These are phyloP conservation scores for Monomorium pharaonis DNA, from an alignment of 1,140 invertebrate genomes.

Conservation along the genomic window DNA sequence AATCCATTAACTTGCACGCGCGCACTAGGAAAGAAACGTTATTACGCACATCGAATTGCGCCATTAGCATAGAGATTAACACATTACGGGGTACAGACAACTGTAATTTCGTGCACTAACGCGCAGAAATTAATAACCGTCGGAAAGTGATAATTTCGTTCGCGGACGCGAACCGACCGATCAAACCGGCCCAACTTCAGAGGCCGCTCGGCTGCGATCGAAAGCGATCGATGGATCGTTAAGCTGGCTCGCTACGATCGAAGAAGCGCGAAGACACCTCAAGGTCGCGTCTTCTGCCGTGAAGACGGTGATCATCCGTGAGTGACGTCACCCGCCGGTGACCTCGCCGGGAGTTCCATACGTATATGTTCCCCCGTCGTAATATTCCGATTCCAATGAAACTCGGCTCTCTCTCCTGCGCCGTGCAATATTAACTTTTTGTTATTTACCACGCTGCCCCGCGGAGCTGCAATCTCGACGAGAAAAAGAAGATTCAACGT, in stretches of 20 bases:
- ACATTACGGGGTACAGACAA: constrained; percentile 38
- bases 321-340: constrained; percentile 64
- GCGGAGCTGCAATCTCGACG: not conserved
- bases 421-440: constrained; percentile 38
- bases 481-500: not conserved
- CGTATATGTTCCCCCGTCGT: constrained; percentile 45
- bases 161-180: not conserved
- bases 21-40: constrained; percentile 2
- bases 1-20: not conserved
- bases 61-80: constrained; percentile 56
- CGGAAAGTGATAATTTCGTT: constrained; percentile 53
- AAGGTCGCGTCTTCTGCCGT: constrained; percentile 62
- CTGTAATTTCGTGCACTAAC: constrained; percentile 43
- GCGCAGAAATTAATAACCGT: constrained; percentile 46
- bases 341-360: constrained; percentile 50
- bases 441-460: constrained; percentile 1
- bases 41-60: constrained; percentile 9
- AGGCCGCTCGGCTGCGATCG: constrained; percentile 22
- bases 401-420: constrained; percentile 49
- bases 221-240: constrained; percentile 66
- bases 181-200: constrained; percentile 16
- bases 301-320: constrained; percentile 59
- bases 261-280: constrained; percentile 54
- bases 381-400: constrained; percentile 78
- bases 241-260: constrained; percentile 49